These are phyloP conservation scores for Prionace glauca DNA, from an alignment of 2,797 vertebrate genomes.

Conservation along the genomic window DNA sequence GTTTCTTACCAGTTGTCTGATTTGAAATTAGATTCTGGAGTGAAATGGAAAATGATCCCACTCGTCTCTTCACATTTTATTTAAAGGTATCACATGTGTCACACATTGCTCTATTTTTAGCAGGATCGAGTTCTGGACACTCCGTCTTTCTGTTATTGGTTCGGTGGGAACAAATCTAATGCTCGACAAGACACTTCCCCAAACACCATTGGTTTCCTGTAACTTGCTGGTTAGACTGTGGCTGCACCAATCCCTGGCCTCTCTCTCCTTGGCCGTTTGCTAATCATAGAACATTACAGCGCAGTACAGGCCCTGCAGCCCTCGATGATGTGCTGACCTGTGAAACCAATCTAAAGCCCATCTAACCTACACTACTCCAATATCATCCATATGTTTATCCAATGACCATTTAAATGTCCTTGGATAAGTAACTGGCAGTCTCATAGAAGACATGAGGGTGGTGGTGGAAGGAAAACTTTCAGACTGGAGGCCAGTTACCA, in stretches of 20 bases:
- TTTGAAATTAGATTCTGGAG: background rate
- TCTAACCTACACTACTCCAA: too few species aligned
- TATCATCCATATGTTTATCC: too few species aligned
- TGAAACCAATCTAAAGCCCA: too few species aligned
- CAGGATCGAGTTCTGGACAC: conserved; percentile 18
- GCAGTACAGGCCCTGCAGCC: too few species aligned
- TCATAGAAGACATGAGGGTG: too few species aligned
- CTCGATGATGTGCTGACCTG: too few species aligned
- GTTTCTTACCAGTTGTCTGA: background rate
- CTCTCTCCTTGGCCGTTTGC: background rate
- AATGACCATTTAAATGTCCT: too few species aligned
- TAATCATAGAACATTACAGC: too few species aligned
- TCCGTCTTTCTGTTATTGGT: background rate
- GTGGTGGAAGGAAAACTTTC: too few species aligned
- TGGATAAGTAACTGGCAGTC: too few species aligned
- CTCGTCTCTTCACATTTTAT: background rate
- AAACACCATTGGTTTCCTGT: background rate
- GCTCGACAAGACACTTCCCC: background rate
- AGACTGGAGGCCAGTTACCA: too few species aligned
- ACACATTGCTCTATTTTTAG: conserved; percentile 8
- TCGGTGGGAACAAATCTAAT: background rate
- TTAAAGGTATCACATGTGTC: background rate
- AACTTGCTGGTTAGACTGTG: background rate
- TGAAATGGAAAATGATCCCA: background rate
- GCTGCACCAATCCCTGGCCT: background rate